Evolutionary conservation across 2,113 vertebrate genomes (phyloP), one percentile per base, ranked within the genome.

Genomic region (Taxidea taxus): DNA sequence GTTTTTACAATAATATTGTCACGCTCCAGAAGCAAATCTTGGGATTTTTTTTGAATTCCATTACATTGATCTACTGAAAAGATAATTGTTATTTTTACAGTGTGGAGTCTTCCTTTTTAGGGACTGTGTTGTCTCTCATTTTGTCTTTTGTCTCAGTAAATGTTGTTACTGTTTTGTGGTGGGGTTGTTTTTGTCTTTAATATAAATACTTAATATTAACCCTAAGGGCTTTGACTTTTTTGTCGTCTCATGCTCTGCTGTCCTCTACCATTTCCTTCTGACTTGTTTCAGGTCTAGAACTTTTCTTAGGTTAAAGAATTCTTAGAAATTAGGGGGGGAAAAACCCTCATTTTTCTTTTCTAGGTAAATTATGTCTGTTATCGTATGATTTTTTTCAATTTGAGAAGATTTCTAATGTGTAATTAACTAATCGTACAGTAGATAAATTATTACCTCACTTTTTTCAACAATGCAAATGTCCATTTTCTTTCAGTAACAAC

Each of bases 371-470:
- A 8, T 7, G 64, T 87, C 31, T 88, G 10, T 87, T 87, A n/a
- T n/a, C n/a, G n/a, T n/a, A 13, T 9, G 12, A 62, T 87, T 84
- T 75, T 77, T 93, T 82, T 47, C 13, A 83, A 37, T 87, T 95
- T 92, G 49, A 74, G 44, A 78, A 80, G 18, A 56, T 25, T 84
- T 49, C 68, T 54, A 54, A 54, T 87, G 51, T 80, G 58, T 90
- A 47, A 87, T 1, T 85, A 77, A 13, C 12, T 87, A 42, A 47
- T 87, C 56, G 21, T 92, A 34, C 84, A 64, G 7, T 94, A 90
- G 78, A 49, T 95, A 97, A 90, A 93, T 91, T 88, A 74, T 60
- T 91, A 92, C n/a, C 13, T 66, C 37, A 25, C 95, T 72, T 95
- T 93, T 95, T 81, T 29, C 91, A 86, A 80, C 39, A 14, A 13